Evolutionary conservation across 1,140 invertebrate genomes (phyloP).

Genomic region (Brachionus asplanchnoidis): DNA sequence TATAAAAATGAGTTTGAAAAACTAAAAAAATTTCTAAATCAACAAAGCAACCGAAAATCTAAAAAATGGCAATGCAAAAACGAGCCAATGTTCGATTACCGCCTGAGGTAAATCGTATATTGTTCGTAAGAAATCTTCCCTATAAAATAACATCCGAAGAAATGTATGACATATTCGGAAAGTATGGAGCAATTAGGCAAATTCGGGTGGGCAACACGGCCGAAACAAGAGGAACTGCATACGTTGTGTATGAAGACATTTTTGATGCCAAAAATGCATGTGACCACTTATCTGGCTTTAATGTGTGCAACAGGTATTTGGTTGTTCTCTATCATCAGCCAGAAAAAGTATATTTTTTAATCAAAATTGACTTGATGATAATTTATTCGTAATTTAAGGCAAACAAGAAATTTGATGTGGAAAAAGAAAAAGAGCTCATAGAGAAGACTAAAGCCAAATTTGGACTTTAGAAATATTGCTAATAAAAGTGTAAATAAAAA

Average conservation of each 20-base stretch:
- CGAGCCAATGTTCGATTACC: slow-evolving; percentile 77
- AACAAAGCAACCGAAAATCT: neutral
- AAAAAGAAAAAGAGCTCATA: slow-evolving; percentile 39
- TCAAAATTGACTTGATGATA: no score
- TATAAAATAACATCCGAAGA: slow-evolving; percentile 99
- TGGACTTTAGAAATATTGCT: neutral
- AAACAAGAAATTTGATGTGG: slow-evolving; percentile 21
- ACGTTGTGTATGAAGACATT: slow-evolving; percentile 99
- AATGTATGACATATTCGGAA: slow-evolving; percentile 99
- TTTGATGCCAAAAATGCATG: slow-evolving; percentile 99
- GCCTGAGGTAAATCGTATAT: slow-evolving; percentile 93
- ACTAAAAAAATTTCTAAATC: neutral
- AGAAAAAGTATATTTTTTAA: slow-evolving; percentile 51
- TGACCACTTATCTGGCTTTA: slow-evolving; percentile 96
- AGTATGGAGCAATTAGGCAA: slow-evolving; percentile 97
- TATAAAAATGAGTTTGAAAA: neutral
- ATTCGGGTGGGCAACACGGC: slow-evolving; percentile 88
- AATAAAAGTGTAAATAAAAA: neutral
- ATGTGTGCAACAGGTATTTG: slow-evolving; percentile 95
- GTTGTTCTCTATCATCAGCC: slow-evolving; percentile 91
- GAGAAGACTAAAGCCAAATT: slow-evolving; percentile 37
- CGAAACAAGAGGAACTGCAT: slow-evolving; percentile 94
- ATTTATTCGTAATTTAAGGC: neutral
- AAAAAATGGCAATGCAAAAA: slow-evolving; percentile 42
- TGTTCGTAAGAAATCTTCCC: slow-evolving; percentile 93